Percentiles rank a stretch among this genome's conserved stretches.
Evolutionary conservation across 2,113 vertebrate genomes (phyloP).

Genomic region (Ictalurus furcatus): DNA sequence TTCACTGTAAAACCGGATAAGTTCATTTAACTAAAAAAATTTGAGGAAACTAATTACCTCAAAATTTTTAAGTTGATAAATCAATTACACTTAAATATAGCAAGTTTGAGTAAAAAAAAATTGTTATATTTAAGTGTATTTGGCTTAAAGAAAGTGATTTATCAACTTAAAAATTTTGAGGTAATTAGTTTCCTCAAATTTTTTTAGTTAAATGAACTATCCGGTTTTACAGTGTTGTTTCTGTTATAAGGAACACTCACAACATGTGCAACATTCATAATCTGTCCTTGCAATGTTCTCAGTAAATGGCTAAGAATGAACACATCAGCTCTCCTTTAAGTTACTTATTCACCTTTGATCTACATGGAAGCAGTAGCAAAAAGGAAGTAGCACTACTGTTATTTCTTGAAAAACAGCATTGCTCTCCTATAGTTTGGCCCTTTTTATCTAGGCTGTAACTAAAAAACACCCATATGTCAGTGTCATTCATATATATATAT

Average conservation of each 20-base stretch:
- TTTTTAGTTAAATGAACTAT: too few species aligned
- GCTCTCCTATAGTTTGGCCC: not conserved
- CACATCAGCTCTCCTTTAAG: not conserved
- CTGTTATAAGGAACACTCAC: not conserved
- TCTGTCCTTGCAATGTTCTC: not conserved
- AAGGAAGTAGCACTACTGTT: not conserved
- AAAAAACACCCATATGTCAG: not conserved
- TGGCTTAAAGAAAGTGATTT: too few species aligned
- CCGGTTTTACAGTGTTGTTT: not conserved
- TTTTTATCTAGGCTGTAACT: not conserved
- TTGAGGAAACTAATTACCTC: too few species aligned
- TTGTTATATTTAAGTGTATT: too few species aligned
- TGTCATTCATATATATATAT: not conserved
- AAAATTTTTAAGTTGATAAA: too few species aligned
- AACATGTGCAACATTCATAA: not conserved
- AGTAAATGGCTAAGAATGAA: not conserved
- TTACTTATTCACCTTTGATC: not conserved
- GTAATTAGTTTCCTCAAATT: too few species aligned
- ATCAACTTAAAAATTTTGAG: too few species aligned
- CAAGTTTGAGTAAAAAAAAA: too few species aligned
- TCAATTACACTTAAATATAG: too few species aligned
- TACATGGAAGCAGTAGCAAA: not conserved
- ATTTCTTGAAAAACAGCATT: not conserved
- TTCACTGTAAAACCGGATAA: too few species aligned
- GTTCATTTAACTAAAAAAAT: too few species aligned